phyloP scores from a whole-genome alignment of 1,140 invertebrate genomes.

The Trialeurodes vaporariorum region DNA sequence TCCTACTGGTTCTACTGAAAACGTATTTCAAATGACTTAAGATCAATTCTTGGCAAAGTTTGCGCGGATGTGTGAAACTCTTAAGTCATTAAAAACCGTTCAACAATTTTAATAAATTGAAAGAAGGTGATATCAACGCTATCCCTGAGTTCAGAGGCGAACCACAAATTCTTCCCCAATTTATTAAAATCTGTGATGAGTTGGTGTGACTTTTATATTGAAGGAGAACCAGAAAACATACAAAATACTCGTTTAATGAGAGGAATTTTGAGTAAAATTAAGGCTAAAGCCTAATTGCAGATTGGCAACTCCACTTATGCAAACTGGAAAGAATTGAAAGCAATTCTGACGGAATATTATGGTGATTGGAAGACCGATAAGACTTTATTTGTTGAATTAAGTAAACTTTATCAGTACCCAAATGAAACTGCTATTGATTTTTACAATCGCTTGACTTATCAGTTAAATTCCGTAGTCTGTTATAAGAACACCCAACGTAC shows the following conservation, averaged over 20 bases:
- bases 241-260: background rate
- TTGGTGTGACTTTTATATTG: background rate
- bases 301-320: background rate
- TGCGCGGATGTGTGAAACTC: no score
- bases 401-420: background rate
- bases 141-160: background rate
- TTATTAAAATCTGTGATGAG: background rate
- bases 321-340: background rate
- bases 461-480: background rate
- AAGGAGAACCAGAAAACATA: background rate
- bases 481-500: background rate
- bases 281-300: background rate
- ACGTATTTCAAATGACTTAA: no score
- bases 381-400: background rate
- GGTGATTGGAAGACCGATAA: background rate
- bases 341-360: background rate
- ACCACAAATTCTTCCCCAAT: background rate
- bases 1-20: no score
- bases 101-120: no score
- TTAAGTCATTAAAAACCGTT: no score
- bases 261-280: background rate
- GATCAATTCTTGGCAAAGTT: no score
- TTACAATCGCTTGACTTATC: background rate
- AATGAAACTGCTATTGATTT: background rate
- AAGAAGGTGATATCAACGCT: background rate